Base-by-base conservation (phyloP, 2,113 vertebrate genomes). In the Ammodytes marinus region DNA sequence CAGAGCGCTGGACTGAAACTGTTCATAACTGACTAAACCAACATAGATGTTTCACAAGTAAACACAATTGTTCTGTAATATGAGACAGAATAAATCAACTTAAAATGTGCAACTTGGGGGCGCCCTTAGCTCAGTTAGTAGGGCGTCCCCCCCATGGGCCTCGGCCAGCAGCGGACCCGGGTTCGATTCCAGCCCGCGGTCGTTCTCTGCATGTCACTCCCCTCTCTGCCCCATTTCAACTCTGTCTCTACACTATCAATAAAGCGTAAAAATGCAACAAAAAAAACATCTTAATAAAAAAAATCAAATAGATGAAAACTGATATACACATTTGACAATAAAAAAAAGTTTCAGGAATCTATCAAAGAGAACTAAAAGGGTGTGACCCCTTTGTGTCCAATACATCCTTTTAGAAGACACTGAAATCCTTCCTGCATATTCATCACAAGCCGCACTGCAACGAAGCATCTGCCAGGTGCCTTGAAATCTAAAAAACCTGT, bases 401-500 rank as follows among this genome's bases (percentile, higher is more conserved):
- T 52, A 39, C 9, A 2, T 14, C 59, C 10, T 37, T 61, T 59
- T 72, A 43, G 17, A 67, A 67, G 43, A 66, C 19, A 11, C 57
- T 47, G 35, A 86, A 61, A 5, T 75, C 58, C 12, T 12, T 5
- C 35, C 3, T 53, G 19, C 17, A 52, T n/a, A 39, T 55, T 11
- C 17, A 39, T 11, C 52, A 15, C 19, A 73, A 47, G 13, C 40
- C 0, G 8, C 2, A 4, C n/a, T 66, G 67, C 42, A 72, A 60
- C 3, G 65, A 69, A 78, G 69, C 73, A 47, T 73, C 45, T 17
- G 46, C 68, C 53, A 64, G 12, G n/a, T 17, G 8, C 6, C 66
- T n/a, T 27, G 11, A 59, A 60, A 75, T 61, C 12, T 42, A 59
- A 85, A 64, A 85, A 80, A 42, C n/a, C 35, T 67, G 46, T 1